Conservation (phyloP, 2,888 invertebrate genomes). For the Pinctada fucata region DNA sequence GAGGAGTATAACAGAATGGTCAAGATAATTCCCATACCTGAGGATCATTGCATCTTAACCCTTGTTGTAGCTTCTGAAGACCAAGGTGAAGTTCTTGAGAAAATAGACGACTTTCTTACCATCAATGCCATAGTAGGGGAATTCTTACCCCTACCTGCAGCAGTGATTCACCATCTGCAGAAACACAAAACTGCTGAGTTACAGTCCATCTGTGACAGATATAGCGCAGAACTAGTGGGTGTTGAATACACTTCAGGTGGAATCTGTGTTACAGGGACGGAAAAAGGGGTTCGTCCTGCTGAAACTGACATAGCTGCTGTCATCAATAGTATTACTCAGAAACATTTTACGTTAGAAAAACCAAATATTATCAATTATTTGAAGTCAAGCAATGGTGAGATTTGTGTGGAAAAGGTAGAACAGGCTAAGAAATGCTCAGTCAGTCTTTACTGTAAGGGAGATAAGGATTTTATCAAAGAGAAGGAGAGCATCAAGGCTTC, state of each 20-base stretch:
- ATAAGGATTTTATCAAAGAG: background rate
- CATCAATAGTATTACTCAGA: background rate
- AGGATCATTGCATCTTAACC: background rate
- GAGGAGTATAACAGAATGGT: background rate
- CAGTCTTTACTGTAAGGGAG: background rate
- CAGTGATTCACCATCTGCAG: background rate
- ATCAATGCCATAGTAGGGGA: constrained; percentile 6
- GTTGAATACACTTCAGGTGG: background rate
- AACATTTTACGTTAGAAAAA: background rate
- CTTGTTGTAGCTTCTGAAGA: constrained; percentile 6
- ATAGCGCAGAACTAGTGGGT: background rate
- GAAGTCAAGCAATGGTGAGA: background rate
- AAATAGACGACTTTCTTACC: constrained; percentile 12
- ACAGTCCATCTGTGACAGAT: background rate
- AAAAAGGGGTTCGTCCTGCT: background rate
- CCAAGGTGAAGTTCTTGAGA: constrained; percentile 6
- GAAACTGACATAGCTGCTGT: background rate
- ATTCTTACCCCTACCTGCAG: background rate
- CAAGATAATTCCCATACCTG: background rate
- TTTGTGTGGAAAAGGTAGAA: background rate
- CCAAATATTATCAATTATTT: background rate
- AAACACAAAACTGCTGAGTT: background rate
- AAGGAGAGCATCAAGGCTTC: background rate
- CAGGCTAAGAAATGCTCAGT: background rate
- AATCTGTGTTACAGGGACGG: background rate